Base-by-base conservation (phyloP, 2,888 invertebrate genomes). In the Vandiemenella viatica region DNA sequence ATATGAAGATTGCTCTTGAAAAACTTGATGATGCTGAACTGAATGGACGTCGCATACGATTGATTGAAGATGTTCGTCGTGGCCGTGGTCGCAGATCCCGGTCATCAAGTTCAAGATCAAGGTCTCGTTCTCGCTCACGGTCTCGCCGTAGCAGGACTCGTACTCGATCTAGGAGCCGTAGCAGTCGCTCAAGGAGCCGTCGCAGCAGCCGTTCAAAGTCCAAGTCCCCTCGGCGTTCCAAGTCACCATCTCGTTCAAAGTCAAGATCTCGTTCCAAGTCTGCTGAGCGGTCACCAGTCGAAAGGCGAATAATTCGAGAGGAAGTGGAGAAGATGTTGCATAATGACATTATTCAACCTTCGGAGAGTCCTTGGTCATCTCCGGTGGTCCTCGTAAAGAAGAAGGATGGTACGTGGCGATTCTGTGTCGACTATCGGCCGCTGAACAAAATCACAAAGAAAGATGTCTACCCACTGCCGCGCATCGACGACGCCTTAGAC, bases 1-100 rank as follows among this genome's bases (percentile, higher is more conserved):
- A 97, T 67, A 82, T 98, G 85, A 90, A 91, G 67, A 91, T 88
- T 53, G 97, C 97, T 1, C 79, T 98, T 59, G 95, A 96, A 62
- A 96, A 96, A 66, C 71, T 96, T 59, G 95, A 98, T 65, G 91
- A 90, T 60, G 91, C 93, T 0, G 97, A 98, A 63, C 71, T 98
- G 59, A 96, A 93, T 69, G 98, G 98, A 0, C 81, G 97, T 19
- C 80, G 89, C 51, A 86, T 98, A 56, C 82, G 83, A 48, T 72
- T 98, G 57, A 77, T 93, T 48, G 96, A 97, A 67, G 95, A 96
- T 62, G 55, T 62, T 42, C 60, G 65, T 37, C 78, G 80, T 50
- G 67, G 69, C 45, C 69, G 77, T 37, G 32, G 32, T 3, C 78
- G 83, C 58, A 74, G 82, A n/a, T 67, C 67, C 44, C 76, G 83